A percentile compares a stretch with the other conserved stretches of the same genome.
Evolutionary conservation across 2,888 invertebrate genomes (phyloP).

Genomic region (Helicoverpa assulta): DNA sequence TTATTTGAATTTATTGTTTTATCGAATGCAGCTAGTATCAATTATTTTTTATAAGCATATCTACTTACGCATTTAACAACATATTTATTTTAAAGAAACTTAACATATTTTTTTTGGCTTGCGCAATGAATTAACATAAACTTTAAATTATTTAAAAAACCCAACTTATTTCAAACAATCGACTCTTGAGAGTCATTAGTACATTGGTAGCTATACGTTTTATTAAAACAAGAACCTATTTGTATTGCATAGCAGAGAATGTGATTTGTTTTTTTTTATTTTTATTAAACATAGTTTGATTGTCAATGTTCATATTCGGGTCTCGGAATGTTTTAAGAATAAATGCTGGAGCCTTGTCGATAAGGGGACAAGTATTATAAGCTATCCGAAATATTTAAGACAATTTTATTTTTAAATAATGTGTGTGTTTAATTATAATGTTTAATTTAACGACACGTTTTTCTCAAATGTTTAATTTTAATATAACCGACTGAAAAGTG

Average conservation of each 20-base stretch:
- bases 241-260: neutral
- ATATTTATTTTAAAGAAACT: conserved; percentile 1
- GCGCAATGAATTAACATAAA: neutral
- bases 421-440: conserved; percentile 26
- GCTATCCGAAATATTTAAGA: conserved; percentile 44
- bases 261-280: conserved; percentile 21
- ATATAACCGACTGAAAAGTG: conserved; percentile 45
- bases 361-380: conserved; percentile 17
- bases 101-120: conserved; percentile 1
- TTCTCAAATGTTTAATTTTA: conserved; percentile 39
- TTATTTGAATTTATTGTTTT: conserved; percentile 26
- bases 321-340: conserved; percentile 8
- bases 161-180: neutral
- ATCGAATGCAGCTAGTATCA: conserved; percentile 31
- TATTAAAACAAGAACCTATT: neutral
- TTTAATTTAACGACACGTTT: conserved; percentile 31
- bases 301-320: neutral
- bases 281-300: conserved; percentile 6
- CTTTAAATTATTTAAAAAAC: no score
- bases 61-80: conserved; percentile 25
- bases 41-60: conserved; percentile 21
- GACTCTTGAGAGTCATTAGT: neutral
- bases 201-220: conserved; percentile 27
- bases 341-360: conserved; percentile 15
- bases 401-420: conserved; percentile 27